Evolutionary conservation across 2,888 invertebrate genomes (phyloP), one percentile per base, ranked within the genome.

Genomic region (Cactoblastis cactorum): DNA sequence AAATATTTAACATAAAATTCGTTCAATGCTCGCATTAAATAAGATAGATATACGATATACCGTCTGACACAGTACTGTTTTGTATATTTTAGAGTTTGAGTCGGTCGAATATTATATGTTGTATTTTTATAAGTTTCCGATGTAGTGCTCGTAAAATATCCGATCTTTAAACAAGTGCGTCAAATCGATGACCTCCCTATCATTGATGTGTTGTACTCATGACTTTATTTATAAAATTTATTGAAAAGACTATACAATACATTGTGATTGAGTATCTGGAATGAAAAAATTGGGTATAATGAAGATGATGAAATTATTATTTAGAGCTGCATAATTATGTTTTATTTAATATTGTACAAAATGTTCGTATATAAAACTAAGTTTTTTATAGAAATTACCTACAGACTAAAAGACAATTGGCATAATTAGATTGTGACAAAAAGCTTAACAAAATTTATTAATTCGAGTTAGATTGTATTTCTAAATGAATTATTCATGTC

Each of bases 111-210:
- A 63, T 32, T 69, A 5, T 61, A 67, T 61, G 57, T 61, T 67
- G 62, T 69, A 73, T 78, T 81, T 83, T 83, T 82, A 80, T 77
- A 75, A 66, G 79, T 75, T 81, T 77, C 72, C 75, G 72, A 82
- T 77, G 61, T 66, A 65, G 65, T 66, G 69, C 67, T 65, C 71
- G 73, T 83, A 82, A 83, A 83, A 74, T 53, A 63, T 58, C 61
- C 57, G 61, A 64, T 68, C 68, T 64, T 73, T 72, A 73, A 70
- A 74, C 74, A 73, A 75, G 65, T 79, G 70, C 80, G 80, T 83
- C 82, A 82, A 57, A 58, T 56, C 52, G 22, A 14, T 54, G 76
- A 60, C 80, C 78, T 80, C 74, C 38, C 15, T 41, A n/a, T 47
- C 19, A 14, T n/a, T 15, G 8, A 15, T 35, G 3, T 35, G 14